A percentile compares a stretch with the other conserved stretches of the same genome.
phyloP scores from a whole-genome alignment of 2,113 vertebrate species.

The Ptychochromis oligacanthus region DNA sequence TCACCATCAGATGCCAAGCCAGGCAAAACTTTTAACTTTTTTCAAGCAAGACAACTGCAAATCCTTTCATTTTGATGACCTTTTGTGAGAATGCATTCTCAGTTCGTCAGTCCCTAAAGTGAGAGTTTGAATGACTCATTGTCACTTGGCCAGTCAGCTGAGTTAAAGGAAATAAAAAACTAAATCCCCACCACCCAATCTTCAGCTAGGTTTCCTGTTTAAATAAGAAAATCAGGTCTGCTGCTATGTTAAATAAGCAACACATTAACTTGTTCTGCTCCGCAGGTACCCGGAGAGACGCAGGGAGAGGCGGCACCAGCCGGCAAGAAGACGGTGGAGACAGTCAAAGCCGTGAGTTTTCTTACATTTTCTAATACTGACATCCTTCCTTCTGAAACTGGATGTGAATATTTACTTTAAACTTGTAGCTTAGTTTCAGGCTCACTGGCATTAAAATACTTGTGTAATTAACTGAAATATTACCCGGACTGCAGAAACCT shows the following conservation, averaged over 20 bases:
- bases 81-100: no score
- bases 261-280: not conserved
- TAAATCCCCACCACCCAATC: no score
- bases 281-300: conserved; percentile 91
- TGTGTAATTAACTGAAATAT: not conserved
- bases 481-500: not conserved
- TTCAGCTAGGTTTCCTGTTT: no score
- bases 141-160: no score
- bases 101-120: no score
- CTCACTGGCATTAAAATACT: not conserved
- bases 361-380: not conserved
- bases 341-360: conserved; percentile 92
- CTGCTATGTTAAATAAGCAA: not conserved
- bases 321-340: conserved; percentile 93
- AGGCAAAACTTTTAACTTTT: no score
- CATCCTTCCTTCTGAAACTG: not conserved
- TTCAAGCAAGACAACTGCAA: no score
- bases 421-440: no score
- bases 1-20: no score
- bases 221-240: not conserved
- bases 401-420: not conserved
- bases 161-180: no score
- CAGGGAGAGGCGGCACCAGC: conserved; percentile 88
- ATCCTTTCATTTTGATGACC: no score
- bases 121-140: no score